phyloP scores from a whole-genome alignment of 2,888 invertebrate genomes.

The Phyto melanocephala region DNA sequence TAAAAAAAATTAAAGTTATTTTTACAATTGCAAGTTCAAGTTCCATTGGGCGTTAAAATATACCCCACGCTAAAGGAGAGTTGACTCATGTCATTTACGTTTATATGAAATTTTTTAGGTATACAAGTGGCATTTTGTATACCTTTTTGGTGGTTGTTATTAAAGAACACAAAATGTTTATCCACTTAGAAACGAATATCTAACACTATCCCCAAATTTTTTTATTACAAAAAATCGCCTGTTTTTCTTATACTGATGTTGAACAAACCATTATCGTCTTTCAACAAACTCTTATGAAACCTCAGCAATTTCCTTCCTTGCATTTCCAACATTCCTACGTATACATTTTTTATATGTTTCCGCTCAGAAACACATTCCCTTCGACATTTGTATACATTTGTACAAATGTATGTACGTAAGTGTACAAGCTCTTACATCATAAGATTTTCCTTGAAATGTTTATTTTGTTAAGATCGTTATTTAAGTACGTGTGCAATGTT shows the following conservation, averaged over 20 bases:
- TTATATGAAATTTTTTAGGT: background rate
- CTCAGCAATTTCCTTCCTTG: slow-evolving; percentile 60
- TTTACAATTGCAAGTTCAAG: too few species aligned
- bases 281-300: slow-evolving; percentile 54
- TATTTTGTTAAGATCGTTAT: slow-evolving; percentile 64
- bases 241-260: background rate
- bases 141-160: background rate
- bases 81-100: background rate
- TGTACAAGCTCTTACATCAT: slow-evolving; percentile 45
- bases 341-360: background rate
- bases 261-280: slow-evolving; percentile 31
- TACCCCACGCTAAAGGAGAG: too few species aligned
- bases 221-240: background rate
- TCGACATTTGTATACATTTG: background rate
- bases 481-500: slow-evolving; percentile 53
- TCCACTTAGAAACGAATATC: slow-evolving; percentile 33
- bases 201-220: background rate
- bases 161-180: slow-evolving; percentile 1
- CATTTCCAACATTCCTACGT: slow-evolving; percentile 30
- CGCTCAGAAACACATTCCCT: background rate
- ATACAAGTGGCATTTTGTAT: background rate
- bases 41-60: too few species aligned
- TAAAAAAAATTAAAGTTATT: too few species aligned
- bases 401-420: background rate
- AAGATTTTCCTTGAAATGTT: slow-evolving; percentile 63